Conservation (phyloP, 2,888 invertebrate species). For the Drosophila paranaensis region DNA sequence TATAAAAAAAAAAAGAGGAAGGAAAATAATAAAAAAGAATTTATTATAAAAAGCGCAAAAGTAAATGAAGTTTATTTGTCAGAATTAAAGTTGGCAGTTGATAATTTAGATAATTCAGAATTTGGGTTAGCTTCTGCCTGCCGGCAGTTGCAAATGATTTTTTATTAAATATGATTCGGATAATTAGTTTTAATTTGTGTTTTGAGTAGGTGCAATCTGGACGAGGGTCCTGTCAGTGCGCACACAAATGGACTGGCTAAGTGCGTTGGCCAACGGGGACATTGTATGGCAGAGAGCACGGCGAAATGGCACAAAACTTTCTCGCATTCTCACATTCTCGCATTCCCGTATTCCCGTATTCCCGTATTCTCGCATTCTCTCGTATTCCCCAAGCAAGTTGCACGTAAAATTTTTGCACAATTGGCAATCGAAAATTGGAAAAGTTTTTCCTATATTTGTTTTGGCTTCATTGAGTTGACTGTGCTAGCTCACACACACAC, state of each 20-base stretch:
- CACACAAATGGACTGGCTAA: constrained; percentile 17
- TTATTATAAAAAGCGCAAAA: constrained; percentile 5
- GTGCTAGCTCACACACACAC: constrained; percentile 32
- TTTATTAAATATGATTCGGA: constrained; percentile 19
- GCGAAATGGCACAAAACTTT: constrained; percentile 73
- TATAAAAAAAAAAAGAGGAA: too few relatives aligned
- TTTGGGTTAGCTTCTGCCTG: constrained; percentile 5
- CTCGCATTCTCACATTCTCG: constrained; percentile 54
- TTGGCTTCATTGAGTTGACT: constrained; percentile 78
- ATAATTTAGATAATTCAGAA: constrained; percentile 8
- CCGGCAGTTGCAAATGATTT: constrained; percentile 30
- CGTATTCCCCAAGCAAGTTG: constrained; percentile 71
- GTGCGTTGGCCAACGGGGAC: constrained; percentile 2
- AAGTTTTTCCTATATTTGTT: constrained; percentile 79
- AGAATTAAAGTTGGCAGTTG: constrained; percentile 38
- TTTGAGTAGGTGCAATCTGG: constrained; percentile 25
- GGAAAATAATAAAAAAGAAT: neutral
- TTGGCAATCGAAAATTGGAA: constrained; percentile 80
- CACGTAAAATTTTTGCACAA: constrained; percentile 72
- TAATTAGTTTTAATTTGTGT: constrained; percentile 52
- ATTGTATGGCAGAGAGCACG: constrained; percentile 26
- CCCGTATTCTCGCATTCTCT: constrained; percentile 56
- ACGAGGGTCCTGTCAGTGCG: constrained; percentile 37
- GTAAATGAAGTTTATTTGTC: constrained; percentile 35
- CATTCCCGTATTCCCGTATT: constrained; percentile 57